phyloP scores from a whole-genome alignment of 2,888 invertebrate genomes.

The Scaptomyza flava region DNA sequence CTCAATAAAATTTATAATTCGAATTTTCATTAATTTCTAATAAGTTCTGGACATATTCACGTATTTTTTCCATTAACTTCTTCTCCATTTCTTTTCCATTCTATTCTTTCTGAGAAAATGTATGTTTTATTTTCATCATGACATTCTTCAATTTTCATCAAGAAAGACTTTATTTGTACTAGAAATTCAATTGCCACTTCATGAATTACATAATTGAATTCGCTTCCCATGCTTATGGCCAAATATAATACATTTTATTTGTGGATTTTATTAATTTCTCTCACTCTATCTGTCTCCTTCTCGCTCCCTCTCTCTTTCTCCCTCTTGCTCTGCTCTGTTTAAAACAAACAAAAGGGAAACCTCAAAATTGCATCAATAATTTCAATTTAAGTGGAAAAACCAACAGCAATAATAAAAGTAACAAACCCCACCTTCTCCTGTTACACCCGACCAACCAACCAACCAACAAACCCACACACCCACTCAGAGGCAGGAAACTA shows the following conservation, averaged over 20 bases:
- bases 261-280: not conserved
- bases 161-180: not conserved
- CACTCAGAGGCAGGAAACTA: conserved; percentile 56
- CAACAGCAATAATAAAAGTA: conserved; percentile 22
- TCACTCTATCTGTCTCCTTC: too few relatives aligned
- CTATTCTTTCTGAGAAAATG: too few relatives aligned
- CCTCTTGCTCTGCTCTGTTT: conserved; percentile 9
- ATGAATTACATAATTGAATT: conserved; percentile 17
- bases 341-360: conserved; percentile 26
- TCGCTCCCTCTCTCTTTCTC: not conserved
- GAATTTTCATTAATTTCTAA: too few relatives aligned
- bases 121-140: not conserved
- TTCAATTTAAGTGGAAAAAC: conserved; percentile 58
- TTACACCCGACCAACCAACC: not conserved
- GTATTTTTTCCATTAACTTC: not conserved
- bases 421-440: conserved; percentile 1
- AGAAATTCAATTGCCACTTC: not conserved
- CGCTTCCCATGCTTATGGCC: not conserved
- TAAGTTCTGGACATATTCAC: too few relatives aligned
- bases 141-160: not conserved
- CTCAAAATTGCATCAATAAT: conserved; percentile 72
- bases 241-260: not conserved
- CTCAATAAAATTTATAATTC: too few relatives aligned
- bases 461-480: conserved; percentile 15
- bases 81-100: too few relatives aligned